Evolutionary conservation across 2,113 vertebrate species (phyloP), one percentile per base, ranked within the genome.

Genomic region (Larimichthys crocea): DNA sequence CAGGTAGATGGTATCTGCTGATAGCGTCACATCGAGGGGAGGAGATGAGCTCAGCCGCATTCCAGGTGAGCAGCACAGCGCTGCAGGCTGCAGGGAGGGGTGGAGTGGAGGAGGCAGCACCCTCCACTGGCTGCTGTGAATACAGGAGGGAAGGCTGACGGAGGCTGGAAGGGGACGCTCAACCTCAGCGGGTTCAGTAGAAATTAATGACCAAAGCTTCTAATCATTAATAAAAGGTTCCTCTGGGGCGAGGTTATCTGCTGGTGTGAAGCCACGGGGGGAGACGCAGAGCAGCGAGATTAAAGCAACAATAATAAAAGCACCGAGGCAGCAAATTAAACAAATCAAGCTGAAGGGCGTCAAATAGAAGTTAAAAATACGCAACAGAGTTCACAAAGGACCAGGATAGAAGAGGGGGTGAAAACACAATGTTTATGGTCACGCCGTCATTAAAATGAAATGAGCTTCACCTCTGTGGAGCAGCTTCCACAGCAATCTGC

Each of bases 41-140:
- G 65, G 56, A 10, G 56, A 72, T 71, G 80, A 81, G 65, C 78
- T 83, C 76, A 77, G n/a, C 3, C 42, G 50, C 84, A 88, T 82
- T 79, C 76, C 80, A 50, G 76, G 31, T 48, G 76, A 69, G 67
- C 61, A 79, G 65, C 46, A 49, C 64, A 31, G 63, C n/a, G 16
- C 70, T 76, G 71, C 35, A 64, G 31, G 68, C 57, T 42, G 48
- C 20, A 17, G 56, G 76, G 35, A 24, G 53, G 26, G 16, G 61
- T 0, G 22, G 42, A 42, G 15, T 0, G 22, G 42, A 42, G 15
- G 55, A 20, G 52, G 11, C 31, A 69, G 79, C 66, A 26, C 87
- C 87, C 70, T 67, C 89, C 8, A 24, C 55, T 82, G 88, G 85
- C 79, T 52, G 56, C 31, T 40, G 10, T 50, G 60, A 60, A 0